These are phyloP conservation scores for Catharus ustulatus DNA, from an alignment of 2,797 vertebrate genomes.

Conservation along the genomic window DNA sequence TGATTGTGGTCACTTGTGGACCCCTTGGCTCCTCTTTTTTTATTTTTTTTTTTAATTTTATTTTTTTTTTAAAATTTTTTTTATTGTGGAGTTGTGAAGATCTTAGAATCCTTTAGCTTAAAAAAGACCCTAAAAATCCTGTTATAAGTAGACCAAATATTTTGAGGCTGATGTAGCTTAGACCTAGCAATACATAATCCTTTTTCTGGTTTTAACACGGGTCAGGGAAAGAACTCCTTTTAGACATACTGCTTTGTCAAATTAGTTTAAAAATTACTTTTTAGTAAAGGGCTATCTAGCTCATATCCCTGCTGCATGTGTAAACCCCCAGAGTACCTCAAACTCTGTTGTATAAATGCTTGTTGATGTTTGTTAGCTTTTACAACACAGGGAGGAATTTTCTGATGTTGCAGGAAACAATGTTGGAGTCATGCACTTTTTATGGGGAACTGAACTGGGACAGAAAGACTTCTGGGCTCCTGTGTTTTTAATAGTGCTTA, in stretches of 20 bases:
- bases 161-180: neutral
- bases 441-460: rapidly evolving
- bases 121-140: neutral
- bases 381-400: neutral
- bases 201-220: neutral
- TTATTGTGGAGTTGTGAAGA: neutral
- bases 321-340: neutral
- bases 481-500: neutral
- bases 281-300: neutral
- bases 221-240: neutral
- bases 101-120: neutral
- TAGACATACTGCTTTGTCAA: neutral
- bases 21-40: neutral
- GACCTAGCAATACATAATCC: neutral
- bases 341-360: neutral
- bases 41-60: neutral
- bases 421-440: neutral
- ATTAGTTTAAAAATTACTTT: neutral
- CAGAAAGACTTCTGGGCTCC: neutral
- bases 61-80: neutral
- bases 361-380: neutral
- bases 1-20: neutral
- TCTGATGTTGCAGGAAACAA: neutral
- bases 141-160: neutral
- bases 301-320: neutral